Percentiles rank a stretch among this genome's conserved stretches.
phyloP scores from a whole-genome alignment of 1,140 invertebrate genomes.

The Melipona quadrifasciata region DNA sequence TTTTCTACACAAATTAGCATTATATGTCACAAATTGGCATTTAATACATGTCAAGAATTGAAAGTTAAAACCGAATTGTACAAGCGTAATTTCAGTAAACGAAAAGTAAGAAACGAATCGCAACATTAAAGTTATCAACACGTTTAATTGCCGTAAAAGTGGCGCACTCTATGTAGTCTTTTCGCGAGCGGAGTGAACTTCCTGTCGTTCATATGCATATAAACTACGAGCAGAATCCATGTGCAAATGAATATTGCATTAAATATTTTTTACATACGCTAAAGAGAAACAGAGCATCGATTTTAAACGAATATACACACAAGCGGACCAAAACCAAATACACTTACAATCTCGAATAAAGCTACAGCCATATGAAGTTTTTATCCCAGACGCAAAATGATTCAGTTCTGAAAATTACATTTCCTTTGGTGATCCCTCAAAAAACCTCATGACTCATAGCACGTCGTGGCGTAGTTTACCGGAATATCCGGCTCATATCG shows the following conservation, averaged over 20 bases:
- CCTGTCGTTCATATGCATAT: too few relatives aligned
- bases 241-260: background rate
- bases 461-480: background rate
- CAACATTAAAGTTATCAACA: background rate
- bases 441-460: background rate
- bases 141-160: background rate
- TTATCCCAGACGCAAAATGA: background rate
- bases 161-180: background rate
- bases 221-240: background rate
- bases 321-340: background rate
- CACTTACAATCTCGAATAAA: too few relatives aligned
- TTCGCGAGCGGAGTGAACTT: background rate
- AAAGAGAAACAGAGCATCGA: background rate
- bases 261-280: background rate
- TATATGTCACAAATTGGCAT: too few relatives aligned
- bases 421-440: background rate
- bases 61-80: too few relatives aligned
- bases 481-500: conserved; percentile 23
- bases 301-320: background rate
- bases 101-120: background rate
- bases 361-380: background rate
- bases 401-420: background rate
- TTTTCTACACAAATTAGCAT: too few relatives aligned
- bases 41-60: too few relatives aligned
- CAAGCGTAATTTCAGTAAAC: too few relatives aligned